Evolutionary conservation across 2,113 vertebrate genomes (phyloP), one percentile per base, ranked within the genome.

Genomic region (Sylvia atricapilla): DNA sequence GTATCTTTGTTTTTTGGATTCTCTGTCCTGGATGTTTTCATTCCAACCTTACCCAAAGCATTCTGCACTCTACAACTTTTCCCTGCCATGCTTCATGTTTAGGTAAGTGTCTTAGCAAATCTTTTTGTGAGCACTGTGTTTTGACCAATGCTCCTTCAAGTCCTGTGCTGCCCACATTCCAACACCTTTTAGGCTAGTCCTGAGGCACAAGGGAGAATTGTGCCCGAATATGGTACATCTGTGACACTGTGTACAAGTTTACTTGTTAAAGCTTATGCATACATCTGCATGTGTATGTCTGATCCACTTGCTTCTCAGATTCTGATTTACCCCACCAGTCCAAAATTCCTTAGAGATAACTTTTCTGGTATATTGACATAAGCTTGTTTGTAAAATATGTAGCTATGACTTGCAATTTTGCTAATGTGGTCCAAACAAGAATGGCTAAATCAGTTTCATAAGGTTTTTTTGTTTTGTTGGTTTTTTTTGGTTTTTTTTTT

Each of bases 1-100:
- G 3, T 94, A 62, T 90, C 85, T 93, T 93, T 96, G 75, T 50
- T 93, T 93, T 93, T 74, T 58, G 18, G 13, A 80, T 90, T 66
- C 25, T 80, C 10, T 50, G 46, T 90, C 46, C 85, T 43, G 68
- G 46, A 69, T 63, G 23, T 90, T 92, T 88, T 79, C 72, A 70
- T 93, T 93, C 59, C 55, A 93, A 35, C 50, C 43, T 86, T 90
- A 70, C 33, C 23, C 68, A 86, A 43, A 50, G 18, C 50, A 14
- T 83, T 94, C 62, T 76, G 67, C n/a, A 37, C 49, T 44, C 46
- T 52, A 5, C 20, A 76, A 1, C 18, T 53, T 88, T 41, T 46
- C 28, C 17, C 18, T 69, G n/a, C 15, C 68, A 2, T 41, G 31
- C 28, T 79, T 41, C 22, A 8, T 64, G 18, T 79, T 92, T 93